Percentiles rank a stretch among this genome's conserved stretches.
Conservation (phyloP, 2,888 invertebrate genomes). For the Marronus borbonicus region DNA sequence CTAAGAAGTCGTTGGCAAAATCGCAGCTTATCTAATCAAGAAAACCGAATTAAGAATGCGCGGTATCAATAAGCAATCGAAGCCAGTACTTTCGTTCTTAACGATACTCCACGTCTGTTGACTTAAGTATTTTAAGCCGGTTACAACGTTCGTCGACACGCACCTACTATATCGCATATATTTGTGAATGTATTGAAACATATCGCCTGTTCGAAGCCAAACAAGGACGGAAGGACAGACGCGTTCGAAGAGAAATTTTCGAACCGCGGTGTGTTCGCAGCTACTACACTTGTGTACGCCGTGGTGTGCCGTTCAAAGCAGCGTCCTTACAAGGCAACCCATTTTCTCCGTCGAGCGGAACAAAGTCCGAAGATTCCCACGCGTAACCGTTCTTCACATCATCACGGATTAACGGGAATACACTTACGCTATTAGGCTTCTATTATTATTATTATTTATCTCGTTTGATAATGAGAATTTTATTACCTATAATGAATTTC, state of each 20-base stretch:
- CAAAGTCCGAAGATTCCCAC: slow-evolving; percentile 55
- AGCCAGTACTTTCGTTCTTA: slow-evolving; percentile 15
- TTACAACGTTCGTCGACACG: neutral
- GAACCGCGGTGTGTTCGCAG: neutral
- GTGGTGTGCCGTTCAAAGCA: neutral
- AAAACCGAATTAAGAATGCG: neutral
- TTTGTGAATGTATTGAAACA: neutral
- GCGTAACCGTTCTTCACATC: slow-evolving; percentile 44
- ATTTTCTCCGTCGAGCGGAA: slow-evolving; percentile 56
- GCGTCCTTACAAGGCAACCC: slow-evolving; percentile 59
- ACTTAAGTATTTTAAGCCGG: slow-evolving; percentile 2
- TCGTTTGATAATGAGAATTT: slow-evolving; percentile 6
- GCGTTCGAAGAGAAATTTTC: slow-evolving; percentile 15
- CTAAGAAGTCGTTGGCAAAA: slow-evolving; percentile 1
- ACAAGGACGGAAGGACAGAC: slow-evolving; percentile 28
- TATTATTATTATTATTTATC: slow-evolving; percentile 7
- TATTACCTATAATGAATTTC: slow-evolving; percentile 4
- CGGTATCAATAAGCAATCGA: neutral
- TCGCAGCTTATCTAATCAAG: neutral
- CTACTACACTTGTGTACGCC: neutral
- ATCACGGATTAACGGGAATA: slow-evolving; percentile 26
- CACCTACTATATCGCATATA: neutral
- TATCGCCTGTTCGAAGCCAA: slow-evolving; percentile 19
- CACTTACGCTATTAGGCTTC: slow-evolving; percentile 18
- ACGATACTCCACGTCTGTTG: neutral